Base-by-base conservation (phyloP, 1,140 invertebrate genomes). In the Cydia strobilella region DNA sequence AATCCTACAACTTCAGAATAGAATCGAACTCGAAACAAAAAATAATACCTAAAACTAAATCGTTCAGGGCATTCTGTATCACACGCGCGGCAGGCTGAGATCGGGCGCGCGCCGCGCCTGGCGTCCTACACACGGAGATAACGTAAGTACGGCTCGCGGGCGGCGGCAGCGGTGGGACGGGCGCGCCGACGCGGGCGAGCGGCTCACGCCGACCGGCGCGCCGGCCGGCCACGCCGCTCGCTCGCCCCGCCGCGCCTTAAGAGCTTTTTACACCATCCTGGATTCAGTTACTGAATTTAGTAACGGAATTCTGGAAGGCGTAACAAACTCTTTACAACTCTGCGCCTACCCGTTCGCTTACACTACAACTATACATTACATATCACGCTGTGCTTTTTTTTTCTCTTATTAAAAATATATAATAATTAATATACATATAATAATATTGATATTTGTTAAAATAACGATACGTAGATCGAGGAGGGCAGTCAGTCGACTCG, bases 391-490 rank as follows among this genome's bases (percentile, higher is more conserved):
- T 90, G 90, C 90, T 91, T 90, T 90, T 90, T 31, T 89, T 89
- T 87, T 85, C 81, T 87, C 86, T 92, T 90, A 90, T 89, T 88
- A 90, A 92, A 91, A 92, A 90, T 91, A 93, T 91, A 89, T 87
- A 86, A 86, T 84, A 90, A 89, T 87, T 86, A 88, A 90, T 92
- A 92, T 90, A 91, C 86, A 90, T 91, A 92, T 89, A 90, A 91
- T 90, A 91, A 91, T 90, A 91, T 91, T 92, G 90, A 92, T 92
- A 92, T 92, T 89, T 91, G 87, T 90, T 89, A 88, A 91, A 91
- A 86, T 89, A 90, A 91, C 89, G 89, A 91, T 91, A 91, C 89
- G 89, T 89, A 90, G 88, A 89, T 89, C 87, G 86, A 88, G 88
- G 87, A 89, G 88, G 89, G 88, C 89, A 88, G 86, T 89, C 88